Evolutionary conservation across 1,140 invertebrate genomes (phyloP).

Genomic region (Lasaia peninsularis): DNA sequence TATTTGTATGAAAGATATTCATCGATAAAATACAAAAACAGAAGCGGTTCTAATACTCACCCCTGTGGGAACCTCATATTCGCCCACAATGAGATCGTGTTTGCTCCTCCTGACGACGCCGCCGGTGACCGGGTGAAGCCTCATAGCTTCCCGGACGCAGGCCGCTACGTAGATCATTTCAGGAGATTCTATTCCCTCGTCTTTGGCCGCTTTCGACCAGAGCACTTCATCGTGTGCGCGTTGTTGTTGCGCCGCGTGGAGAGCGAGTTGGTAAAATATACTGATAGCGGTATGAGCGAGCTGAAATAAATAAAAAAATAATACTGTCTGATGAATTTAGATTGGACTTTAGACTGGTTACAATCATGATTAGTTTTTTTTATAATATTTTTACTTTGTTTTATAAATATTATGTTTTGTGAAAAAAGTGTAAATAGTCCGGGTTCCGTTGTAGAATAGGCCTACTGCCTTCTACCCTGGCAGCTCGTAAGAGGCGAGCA

Average conservation of each 20-base stretch:
- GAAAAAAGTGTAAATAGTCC: too few species aligned
- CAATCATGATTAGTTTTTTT: too few species aligned
- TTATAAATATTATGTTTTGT: too few species aligned
- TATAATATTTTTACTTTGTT: too few species aligned
- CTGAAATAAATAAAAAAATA: constrained; percentile 29
- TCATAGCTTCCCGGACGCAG: constrained; percentile 48
- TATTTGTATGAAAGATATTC: too few species aligned
- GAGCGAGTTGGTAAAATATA: constrained; percentile 63
- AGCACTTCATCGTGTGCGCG: constrained; percentile 56
- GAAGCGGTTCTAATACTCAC: constrained; percentile 28
- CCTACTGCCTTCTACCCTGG: too few species aligned
- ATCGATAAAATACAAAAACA: not conserved
- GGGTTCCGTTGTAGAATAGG: too few species aligned
- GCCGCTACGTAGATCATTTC: constrained; percentile 49
- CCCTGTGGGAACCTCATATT: constrained; percentile 59
- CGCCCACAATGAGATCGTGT: constrained; percentile 44
- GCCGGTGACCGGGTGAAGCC: constrained; percentile 57
- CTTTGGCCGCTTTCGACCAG: constrained; percentile 49
- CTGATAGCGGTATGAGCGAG: constrained; percentile 55
- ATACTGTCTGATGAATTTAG: not conserved
- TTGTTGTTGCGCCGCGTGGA: constrained; percentile 61
- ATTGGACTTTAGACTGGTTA: too few species aligned
- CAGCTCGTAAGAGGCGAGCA: too few species aligned
- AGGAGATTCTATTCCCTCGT: constrained; percentile 34
- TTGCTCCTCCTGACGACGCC: constrained; percentile 56